Percentiles rank a stretch among this genome's conserved stretches.
Evolutionary conservation across 1,140 invertebrate species (phyloP).

Genomic region (Drosophila parabipectinata): DNA sequence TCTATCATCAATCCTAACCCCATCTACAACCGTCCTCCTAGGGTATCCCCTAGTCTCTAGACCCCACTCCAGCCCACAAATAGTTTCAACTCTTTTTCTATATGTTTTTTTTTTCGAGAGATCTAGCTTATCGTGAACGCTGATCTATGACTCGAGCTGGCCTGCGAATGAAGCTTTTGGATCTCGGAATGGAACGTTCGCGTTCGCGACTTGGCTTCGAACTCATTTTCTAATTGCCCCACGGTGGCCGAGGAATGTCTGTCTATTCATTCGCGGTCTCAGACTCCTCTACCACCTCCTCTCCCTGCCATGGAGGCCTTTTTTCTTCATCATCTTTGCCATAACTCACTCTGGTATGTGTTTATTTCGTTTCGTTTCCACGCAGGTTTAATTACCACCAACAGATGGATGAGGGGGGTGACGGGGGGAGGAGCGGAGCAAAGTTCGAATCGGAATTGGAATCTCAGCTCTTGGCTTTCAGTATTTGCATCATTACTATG

Average conservation of each 20-base stretch:
- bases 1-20: too few relatives aligned
- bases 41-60: constrained; percentile 25
- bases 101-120: neutral
- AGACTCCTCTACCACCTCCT: neutral
- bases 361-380: constrained; percentile 37
- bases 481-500: constrained; percentile 52
- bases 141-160: constrained; percentile 72
- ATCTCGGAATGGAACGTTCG: constrained; percentile 55
- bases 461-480: constrained; percentile 47
- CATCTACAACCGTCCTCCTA: neutral
- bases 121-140: constrained; percentile 73
- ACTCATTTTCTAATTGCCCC: constrained; percentile 81
- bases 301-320: neutral
- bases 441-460: constrained; percentile 49
- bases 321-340: neutral
- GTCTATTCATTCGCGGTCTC: constrained; percentile 68
- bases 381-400: constrained; percentile 72
- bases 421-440: constrained; percentile 29
- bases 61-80: neutral
- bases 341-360: constrained; percentile 41
- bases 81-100: constrained; percentile 8
- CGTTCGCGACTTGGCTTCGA: constrained; percentile 43
- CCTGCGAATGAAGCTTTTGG: constrained; percentile 31
- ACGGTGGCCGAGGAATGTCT: constrained; percentile 71
- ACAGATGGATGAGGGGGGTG: constrained; percentile 15